These are phyloP conservation scores for Ips typographus DNA, from an alignment of 1,140 invertebrate genomes.

Conservation along the genomic window DNA sequence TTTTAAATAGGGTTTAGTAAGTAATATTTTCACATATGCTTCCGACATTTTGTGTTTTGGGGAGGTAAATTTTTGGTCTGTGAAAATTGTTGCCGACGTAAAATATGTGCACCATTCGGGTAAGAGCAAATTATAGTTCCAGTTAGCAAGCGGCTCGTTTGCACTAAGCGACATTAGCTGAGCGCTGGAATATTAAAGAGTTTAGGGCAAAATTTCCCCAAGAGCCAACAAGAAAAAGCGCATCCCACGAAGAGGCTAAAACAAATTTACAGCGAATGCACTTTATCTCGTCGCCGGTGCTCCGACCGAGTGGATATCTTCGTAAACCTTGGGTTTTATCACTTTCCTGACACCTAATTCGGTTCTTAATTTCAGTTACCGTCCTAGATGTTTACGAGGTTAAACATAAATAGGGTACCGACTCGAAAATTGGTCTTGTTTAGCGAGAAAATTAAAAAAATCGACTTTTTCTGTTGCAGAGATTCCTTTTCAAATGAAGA, in stretches of 20 bases:
- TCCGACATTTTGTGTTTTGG: no score
- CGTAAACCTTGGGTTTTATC: slow-evolving; percentile 32
- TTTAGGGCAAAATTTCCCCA: slow-evolving; percentile 9
- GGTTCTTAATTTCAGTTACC: slow-evolving; percentile 35
- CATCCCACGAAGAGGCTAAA: slow-evolving; percentile 4
- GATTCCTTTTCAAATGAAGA: no score
- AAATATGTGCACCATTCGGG: not conserved
- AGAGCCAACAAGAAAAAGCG: slow-evolving; percentile 12
- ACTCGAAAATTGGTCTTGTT: slow-evolving; percentile 14
- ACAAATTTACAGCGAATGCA: slow-evolving; percentile 26
- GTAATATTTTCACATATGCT: no score
- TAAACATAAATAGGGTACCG: slow-evolving; percentile 25
- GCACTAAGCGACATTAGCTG: not conserved
- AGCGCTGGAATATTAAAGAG: slow-evolving; percentile 3
- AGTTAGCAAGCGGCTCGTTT: slow-evolving; percentile 1
- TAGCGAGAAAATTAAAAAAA: slow-evolving; percentile 18
- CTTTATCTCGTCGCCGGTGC: slow-evolving; percentile 13
- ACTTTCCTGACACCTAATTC: slow-evolving; percentile 33
- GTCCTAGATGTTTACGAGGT: slow-evolving; percentile 22
- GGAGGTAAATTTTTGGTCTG: not conserved
- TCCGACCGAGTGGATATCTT: slow-evolving; percentile 19
- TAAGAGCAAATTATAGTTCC: not conserved
- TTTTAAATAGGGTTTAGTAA: no score
- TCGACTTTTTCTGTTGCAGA: not conserved
- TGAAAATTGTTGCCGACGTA: not conserved